Base-by-base conservation (phyloP, 2,888 invertebrate species). In the Yponomeuta plumbellus region DNA sequence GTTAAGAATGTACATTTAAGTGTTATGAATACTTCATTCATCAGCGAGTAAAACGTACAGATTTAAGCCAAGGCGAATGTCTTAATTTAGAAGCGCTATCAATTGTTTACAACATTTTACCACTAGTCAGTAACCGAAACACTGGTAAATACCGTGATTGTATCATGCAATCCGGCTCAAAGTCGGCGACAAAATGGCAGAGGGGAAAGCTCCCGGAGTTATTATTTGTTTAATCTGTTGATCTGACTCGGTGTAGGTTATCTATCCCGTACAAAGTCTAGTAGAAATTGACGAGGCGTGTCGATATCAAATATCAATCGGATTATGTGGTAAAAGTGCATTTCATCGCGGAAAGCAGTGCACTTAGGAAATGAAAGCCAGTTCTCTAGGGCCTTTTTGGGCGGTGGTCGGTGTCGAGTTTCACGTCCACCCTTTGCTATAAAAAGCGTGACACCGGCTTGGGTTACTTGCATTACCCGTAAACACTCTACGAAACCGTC, bases 341-440 rank as follows among this genome's bases (percentile, higher is more conserved):
- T 81, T 83, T 84, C 79, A 77, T 72, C 71, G 67, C 71, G 67
- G 69, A 79, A 73, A 70, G 75, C 76, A 73, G 78, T 82, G 80
- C 84, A 88, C 81, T 89, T 81, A 88, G 90, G 90, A 91, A 90
- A 90, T 89, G 87, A 90, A 85, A 79, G 74, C 67, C 68, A 69
- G 71, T 77, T 78, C 73, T 56, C 23, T 40, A 44, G 44, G 44
- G 44, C 44, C n/a, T 34, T 61, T 23, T 26, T 26, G 61, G 71
- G 76, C 83, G 87, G 87, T 79, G 86, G 75, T 70, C 79, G 75
- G 85, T 86, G 73, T 91, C 86, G 67, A 56, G 70, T 91, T 88
- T 81, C 90, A 83, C 34, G 8, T 71, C 78, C 80, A 80, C 88
- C 89, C 87, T 86, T 78, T 73, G 70, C 75, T 90, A 90, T 91